Evolutionary conservation across 2,888 invertebrate species (phyloP), one percentile per base, ranked within the genome.

Genomic region (Hypselothyrea guttata): DNA sequence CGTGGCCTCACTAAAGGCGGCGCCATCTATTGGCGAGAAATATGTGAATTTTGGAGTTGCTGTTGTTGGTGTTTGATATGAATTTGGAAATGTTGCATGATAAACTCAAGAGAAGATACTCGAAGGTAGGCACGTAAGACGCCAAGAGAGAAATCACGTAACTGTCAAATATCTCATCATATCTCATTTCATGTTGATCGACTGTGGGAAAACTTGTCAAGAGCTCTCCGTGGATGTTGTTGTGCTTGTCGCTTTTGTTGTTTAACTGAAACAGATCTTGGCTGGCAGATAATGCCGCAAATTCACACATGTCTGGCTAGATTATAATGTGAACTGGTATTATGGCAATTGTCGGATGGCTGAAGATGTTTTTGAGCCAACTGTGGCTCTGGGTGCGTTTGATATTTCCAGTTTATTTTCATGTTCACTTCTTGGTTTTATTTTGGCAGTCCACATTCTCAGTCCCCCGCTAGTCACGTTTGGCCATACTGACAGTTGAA

Each of bases 81-180:
- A 42, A 34, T 49, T 49, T 49, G 31, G 27, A 35, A 27, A 35
- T 42, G 18, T 34, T 33, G 59, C 74, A 59, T 69, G 53, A 49
- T 53, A 66, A 49, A 54, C 55, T 41, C 54, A 49, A 48, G 34
- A 47, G 5, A 18, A 28, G 18, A 67, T 35, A 72, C 52, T 46
- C 22, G 62, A 62, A 62, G 18, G 47, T 38, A 58, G 47, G 46
- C 38, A 18, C 35, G 49, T 54, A 40, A 38, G 41, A 51, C 46
- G 35, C 56, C 72, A 57, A 56, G 64, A 71, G 79, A 82, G 77
- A 85, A 75, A 85, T 86, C 86, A 86, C 86, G 86, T 86, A 86
- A 81, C 84, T 83, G 86, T 85, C 86, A 85, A 85, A 86, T 75
- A 83, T 84, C 72, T 72, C 74, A 71, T 72, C 84, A 78, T 85